These are phyloP conservation scores for Drosophila kikkawai DNA, from an alignment of 1,140 invertebrate species.

Conservation along the genomic window DNA sequence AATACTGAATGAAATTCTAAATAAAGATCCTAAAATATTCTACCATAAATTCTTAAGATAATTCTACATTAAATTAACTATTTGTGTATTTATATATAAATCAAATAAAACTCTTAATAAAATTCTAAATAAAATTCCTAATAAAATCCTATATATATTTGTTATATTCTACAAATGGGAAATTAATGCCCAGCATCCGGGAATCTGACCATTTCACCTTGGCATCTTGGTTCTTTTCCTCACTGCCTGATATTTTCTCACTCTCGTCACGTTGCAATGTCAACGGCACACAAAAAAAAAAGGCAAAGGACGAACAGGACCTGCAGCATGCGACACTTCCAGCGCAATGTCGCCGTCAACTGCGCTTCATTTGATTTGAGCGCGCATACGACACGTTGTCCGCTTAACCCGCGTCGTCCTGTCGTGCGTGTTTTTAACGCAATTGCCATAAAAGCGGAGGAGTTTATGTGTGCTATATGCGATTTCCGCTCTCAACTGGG, in stretches of 20 bases:
- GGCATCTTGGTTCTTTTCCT: not conserved
- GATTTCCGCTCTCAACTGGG: slow-evolving; percentile 15
- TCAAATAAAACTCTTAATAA: not conserved
- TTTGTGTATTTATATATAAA: no score
- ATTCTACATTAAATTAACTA: not conserved
- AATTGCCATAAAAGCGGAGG: slow-evolving; percentile 59
- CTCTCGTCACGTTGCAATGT: slow-evolving; percentile 46
- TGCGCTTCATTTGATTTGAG: slow-evolving; percentile 53
- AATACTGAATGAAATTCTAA: no score
- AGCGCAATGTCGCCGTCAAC: slow-evolving; percentile 33
- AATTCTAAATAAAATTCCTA: not conserved
- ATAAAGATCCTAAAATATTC: no score
- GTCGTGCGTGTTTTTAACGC: slow-evolving; percentile 33
- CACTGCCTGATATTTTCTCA: not conserved
- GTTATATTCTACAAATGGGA: slow-evolving; percentile 13
- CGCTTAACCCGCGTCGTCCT: slow-evolving; percentile 28
- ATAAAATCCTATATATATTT: not conserved
- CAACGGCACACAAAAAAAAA: slow-evolving; percentile 22
- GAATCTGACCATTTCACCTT: slow-evolving; percentile 20
- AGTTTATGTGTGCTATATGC: slow-evolving; percentile 23
- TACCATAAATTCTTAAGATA: not conserved
- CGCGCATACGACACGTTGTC: slow-evolving; percentile 61
- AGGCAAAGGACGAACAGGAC: not conserved
- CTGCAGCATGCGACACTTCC: slow-evolving; percentile 29
- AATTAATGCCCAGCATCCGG: slow-evolving; percentile 37